These are phyloP conservation scores for Gonatopus flavifemur DNA, from an alignment of 1,140 invertebrate genomes.

Conservation along the genomic window DNA sequence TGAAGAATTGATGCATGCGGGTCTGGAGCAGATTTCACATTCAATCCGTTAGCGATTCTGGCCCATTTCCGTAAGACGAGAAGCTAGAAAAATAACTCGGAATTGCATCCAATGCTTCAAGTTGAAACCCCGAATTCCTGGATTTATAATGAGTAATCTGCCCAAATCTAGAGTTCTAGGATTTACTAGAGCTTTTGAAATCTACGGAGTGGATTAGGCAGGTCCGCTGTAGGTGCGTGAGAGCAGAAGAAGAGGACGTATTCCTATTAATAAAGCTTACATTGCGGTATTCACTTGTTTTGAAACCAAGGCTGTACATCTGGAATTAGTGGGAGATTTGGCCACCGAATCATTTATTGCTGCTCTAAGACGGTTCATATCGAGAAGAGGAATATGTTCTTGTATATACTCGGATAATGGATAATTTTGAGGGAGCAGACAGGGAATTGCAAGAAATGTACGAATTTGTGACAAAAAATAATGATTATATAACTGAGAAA, in stretches of 20 bases:
- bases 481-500: neutral
- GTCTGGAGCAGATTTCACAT: constrained; percentile 33
- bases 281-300: constrained; percentile 37
- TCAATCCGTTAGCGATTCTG: constrained; percentile 29
- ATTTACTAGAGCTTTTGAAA: constrained; percentile 31
- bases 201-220: constrained; percentile 35
- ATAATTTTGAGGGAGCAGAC: constrained; percentile 32
- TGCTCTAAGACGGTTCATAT: constrained; percentile 33
- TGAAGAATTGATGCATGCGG: constrained; percentile 35
- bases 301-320: constrained; percentile 26
- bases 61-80: constrained; percentile 31
- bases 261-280: constrained; percentile 28
- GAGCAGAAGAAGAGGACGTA: constrained; percentile 20
- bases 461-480: neutral
- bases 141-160: constrained; percentile 40
- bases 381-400: constrained; percentile 17
- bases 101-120: constrained; percentile 42
- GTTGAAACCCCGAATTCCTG: constrained; percentile 22
- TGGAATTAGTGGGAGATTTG: constrained; percentile 35
- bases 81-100: constrained; percentile 21
- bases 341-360: constrained; percentile 32
- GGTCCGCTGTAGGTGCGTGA: constrained; percentile 28
- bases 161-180: constrained; percentile 25
- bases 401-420: constrained; percentile 12
- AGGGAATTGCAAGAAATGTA: constrained; percentile 3